Evolutionary conservation across 2,888 invertebrate genomes (phyloP).

Genomic region (Leptogaster cylindrica): DNA sequence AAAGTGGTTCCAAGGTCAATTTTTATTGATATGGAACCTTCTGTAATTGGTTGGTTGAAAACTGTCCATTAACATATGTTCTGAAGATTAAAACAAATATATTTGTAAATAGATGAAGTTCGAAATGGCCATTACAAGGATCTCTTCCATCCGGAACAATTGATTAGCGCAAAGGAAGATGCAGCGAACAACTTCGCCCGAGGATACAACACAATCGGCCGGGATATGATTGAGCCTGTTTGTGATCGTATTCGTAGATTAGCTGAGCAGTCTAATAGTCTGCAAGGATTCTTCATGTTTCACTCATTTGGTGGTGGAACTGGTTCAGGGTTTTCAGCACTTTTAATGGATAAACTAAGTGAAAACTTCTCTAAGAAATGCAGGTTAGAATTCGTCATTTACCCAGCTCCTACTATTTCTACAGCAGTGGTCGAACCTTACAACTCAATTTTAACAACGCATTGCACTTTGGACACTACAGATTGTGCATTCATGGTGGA

Average conservation of each 20-base stretch:
- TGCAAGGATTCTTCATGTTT: conserved; percentile 86
- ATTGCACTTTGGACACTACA: conserved; percentile 80
- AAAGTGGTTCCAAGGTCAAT: conserved; percentile 87
- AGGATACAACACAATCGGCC: conserved; percentile 86
- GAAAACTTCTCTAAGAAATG: conserved; percentile 85
- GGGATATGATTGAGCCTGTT: conserved; percentile 76
- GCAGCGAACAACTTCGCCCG: conserved; percentile 88
- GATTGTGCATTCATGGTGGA: conserved; percentile 92
- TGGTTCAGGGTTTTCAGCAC: conserved; percentile 83
- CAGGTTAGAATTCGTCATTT: conserved; percentile 70
- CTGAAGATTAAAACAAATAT: background rate
- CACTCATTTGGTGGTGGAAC: conserved; percentile 87
- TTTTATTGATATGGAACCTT: conserved; percentile 88
- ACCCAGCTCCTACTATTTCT: conserved; percentile 68
- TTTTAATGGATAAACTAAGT: conserved; percentile 81
- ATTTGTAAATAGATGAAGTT: conserved; percentile 63
- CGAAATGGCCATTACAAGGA: conserved; percentile 72
- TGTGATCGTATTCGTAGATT: conserved; percentile 76
- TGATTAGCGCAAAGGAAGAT: conserved; percentile 87
- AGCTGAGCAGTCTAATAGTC: conserved; percentile 80
- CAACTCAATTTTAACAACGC: conserved; percentile 87
- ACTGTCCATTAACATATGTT: too few relatives aligned
- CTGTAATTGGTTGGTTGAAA: conserved; percentile 73
- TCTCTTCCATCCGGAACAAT: conserved; percentile 81
- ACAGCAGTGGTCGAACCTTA: conserved; percentile 92